Evolutionary conservation across 2,888 invertebrate genomes (phyloP), one percentile per base, ranked within the genome.

Genomic region (Mythimna lalbum): DNA sequence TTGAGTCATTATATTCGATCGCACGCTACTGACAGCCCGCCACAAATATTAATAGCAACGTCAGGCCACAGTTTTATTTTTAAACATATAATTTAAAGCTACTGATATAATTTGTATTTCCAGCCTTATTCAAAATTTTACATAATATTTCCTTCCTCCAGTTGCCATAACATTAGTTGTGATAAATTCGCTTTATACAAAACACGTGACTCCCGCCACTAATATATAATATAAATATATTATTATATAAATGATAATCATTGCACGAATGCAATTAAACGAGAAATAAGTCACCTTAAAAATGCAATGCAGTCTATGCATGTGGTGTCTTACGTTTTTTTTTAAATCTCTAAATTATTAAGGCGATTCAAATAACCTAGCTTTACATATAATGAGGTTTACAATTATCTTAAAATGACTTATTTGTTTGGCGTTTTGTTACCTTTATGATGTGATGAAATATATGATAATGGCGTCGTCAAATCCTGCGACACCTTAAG

Each of bases 231-330:
- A 81, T 78, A 84, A 85, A 85, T 64, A 69, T 49, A 49, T 49
- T 49, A 49, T 49, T 83, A 85, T 84, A 84, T 86, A 88, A 86
- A 89, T 88, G 87, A 82, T 89, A 86, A 89, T 62, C 9, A 77
- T 91, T 91, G 91, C 91, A 91, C 85, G 84, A 80, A 84, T 87
- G 89, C 90, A 88, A 87, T 86, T 88, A 86, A 86, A 89, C 73
- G 82, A 88, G 62, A 90, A 90, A 89, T 79, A 83, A 90, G 90
- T 90, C 93, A 93, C 93, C 93, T 88, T 90, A 88, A 91, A 95
- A 95, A 95, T 95, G 95, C 95, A 90, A 91, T 88, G 90, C 95
- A 95, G 94, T 94, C 94, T 94, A 91, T 92, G 93, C 94, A 93
- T 87, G 78, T 92, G 94, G 93, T 94, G 94, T 94, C 89, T 91